These are phyloP conservation scores for Chaenogobius annularis DNA, from an alignment of 2,113 vertebrate genomes.

Conservation along the genomic window DNA sequence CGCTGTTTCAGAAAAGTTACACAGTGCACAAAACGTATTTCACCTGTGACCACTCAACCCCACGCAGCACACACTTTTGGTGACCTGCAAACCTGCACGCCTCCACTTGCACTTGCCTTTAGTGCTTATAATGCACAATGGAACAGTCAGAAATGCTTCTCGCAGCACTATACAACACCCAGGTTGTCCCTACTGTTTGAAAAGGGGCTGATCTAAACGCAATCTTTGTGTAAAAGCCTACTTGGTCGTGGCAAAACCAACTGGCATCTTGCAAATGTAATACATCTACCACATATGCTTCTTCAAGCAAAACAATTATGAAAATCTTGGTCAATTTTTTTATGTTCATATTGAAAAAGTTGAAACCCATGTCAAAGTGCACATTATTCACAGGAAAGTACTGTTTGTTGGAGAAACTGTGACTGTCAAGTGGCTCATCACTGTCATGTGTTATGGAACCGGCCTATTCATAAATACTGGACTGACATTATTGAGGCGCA, in stretches of 20 bases:
- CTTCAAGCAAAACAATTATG: neutral
- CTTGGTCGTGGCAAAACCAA: neutral
- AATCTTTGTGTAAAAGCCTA: constrained; percentile 34
- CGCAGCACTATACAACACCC: constrained; percentile 45
- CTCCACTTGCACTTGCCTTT: constrained; percentile 23
- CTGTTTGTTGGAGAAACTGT: too few species aligned
- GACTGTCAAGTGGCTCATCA: too few species aligned
- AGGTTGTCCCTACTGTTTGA: constrained; percentile 27
- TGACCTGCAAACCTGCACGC: constrained; percentile 44
- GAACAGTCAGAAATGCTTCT: constrained; percentile 47
- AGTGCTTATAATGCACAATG: constrained; percentile 52
- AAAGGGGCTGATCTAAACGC: constrained; percentile 32
- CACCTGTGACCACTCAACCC: constrained; percentile 56
- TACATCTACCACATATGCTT: neutral
- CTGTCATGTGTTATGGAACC: too few species aligned
- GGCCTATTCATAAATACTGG: too few species aligned
- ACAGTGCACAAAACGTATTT: constrained; percentile 21
- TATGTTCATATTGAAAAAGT: too few species aligned
- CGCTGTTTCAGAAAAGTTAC: neutral
- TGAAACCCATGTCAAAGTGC: too few species aligned
- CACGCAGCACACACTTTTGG: constrained; percentile 34
- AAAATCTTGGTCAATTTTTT: neutral
- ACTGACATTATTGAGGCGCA: too few species aligned
- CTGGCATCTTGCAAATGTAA: neutral
- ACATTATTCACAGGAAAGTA: too few species aligned